Evolutionary conservation across 2,888 invertebrate genomes (phyloP).

Genomic region (Machimus atricapillus): DNA sequence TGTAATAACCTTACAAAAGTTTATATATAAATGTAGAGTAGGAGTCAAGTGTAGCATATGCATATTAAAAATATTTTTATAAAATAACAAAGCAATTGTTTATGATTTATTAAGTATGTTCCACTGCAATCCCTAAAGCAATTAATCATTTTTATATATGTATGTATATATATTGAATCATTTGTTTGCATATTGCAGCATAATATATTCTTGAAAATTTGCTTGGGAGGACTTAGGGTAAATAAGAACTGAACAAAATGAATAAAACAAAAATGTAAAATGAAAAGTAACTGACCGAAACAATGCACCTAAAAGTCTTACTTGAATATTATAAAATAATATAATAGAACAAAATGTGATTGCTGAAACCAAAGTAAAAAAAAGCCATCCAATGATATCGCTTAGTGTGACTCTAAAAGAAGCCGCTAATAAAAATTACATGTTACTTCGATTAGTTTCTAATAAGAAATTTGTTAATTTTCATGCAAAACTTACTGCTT

Average conservation of each 20-base stretch:
- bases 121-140: neutral
- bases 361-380: neutral
- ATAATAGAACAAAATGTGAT: neutral
- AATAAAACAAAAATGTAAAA: neutral
- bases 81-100: neutral
- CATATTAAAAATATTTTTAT: neutral
- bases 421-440: slow-evolving; percentile 8
- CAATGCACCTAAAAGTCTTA: neutral
- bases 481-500: slow-evolving; percentile 52
- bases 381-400: slow-evolving; percentile 33
- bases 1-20: neutral
- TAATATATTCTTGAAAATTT: neutral
- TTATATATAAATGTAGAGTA: neutral
- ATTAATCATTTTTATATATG: neutral
- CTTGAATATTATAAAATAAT: neutral
- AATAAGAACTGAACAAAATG: neutral
- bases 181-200: neutral
- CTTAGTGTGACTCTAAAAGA: neutral
- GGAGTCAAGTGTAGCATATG: neutral
- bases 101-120: neutral
- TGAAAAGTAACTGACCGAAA: neutral
- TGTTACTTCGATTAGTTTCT: neutral
- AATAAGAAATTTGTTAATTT: neutral
- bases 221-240: neutral
- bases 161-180: neutral